Evolutionary conservation across 2,797 vertebrate genomes (phyloP).

Genomic region (Sarcophilus harrisii): DNA sequence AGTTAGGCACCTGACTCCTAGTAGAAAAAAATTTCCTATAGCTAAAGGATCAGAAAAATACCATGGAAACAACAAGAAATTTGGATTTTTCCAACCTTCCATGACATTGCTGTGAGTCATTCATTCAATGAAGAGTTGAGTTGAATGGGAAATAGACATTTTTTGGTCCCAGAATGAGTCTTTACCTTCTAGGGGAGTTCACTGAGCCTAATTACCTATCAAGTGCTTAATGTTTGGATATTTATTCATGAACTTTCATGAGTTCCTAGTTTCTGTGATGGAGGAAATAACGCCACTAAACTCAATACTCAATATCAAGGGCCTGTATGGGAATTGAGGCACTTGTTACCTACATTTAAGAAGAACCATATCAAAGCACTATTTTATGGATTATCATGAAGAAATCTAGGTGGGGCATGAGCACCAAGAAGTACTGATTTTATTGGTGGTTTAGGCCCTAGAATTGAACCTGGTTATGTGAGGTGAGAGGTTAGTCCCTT

Average conservation of each 20-base stretch:
- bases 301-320: not conserved
- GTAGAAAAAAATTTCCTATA: not conserved
- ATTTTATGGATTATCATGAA: not conserved
- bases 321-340: not conserved
- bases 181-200: not conserved
- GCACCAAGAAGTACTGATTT: not conserved
- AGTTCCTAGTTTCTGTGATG: not conserved
- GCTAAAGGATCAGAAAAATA: not conserved
- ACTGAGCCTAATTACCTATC: not conserved
- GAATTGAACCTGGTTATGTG: not conserved
- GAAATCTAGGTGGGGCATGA: not conserved
- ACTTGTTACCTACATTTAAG: not conserved
- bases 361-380: not conserved
- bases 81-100: not conserved
- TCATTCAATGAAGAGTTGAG: not conserved
- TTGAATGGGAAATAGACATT: not conserved
- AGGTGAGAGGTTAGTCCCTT: not conserved
- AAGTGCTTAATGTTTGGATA: not conserved
- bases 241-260: not conserved
- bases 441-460: not conserved
- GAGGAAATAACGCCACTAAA: not conserved
- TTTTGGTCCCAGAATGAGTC: not conserved
- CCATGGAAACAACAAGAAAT: not conserved
- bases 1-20: not conserved
- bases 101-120: not conserved